Percentiles rank a stretch among this genome's conserved stretches.
Conservation (phyloP, 2,888 invertebrate genomes). For the Mesorhabditis sp. region DNA sequence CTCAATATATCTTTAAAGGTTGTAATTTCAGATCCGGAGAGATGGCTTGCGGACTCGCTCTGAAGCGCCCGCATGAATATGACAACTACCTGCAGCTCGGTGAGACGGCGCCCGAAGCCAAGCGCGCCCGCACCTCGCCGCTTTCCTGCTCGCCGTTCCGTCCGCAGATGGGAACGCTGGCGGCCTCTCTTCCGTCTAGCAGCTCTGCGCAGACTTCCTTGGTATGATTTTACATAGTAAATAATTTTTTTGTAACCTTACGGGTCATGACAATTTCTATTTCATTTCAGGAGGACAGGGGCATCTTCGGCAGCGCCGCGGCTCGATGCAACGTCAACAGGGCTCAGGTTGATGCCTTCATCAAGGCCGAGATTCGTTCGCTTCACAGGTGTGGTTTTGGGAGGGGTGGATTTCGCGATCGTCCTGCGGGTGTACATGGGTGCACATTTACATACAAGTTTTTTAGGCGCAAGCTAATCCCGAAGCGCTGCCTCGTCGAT, state of each 20-base stretch:
- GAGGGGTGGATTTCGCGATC: no score
- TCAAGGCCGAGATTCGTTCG: constrained; percentile 3
- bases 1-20: background rate
- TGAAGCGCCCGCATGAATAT: constrained; percentile 56
- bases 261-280: no score
- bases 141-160: constrained; percentile 55
- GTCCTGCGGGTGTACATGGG: background rate
- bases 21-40: constrained; percentile 22
- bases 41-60: constrained; percentile 58
- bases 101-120: constrained; percentile 39
- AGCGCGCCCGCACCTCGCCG: constrained; percentile 44
- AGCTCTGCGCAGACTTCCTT: constrained; percentile 22
- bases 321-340: background rate
- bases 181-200: constrained; percentile 41
- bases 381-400: background rate
- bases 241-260: no score
- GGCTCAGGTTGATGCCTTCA: background rate
- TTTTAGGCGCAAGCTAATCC: constrained; percentile 19
- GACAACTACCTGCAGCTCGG: constrained; percentile 52
- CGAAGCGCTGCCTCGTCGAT: constrained; percentile 10
- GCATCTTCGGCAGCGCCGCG: no score
- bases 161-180: constrained; percentile 52
- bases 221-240: no score
- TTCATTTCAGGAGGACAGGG: no score
- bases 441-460: constrained; percentile 16